Conservation (phyloP, 2,113 vertebrate genomes). For the Cygnus atratus region DNA sequence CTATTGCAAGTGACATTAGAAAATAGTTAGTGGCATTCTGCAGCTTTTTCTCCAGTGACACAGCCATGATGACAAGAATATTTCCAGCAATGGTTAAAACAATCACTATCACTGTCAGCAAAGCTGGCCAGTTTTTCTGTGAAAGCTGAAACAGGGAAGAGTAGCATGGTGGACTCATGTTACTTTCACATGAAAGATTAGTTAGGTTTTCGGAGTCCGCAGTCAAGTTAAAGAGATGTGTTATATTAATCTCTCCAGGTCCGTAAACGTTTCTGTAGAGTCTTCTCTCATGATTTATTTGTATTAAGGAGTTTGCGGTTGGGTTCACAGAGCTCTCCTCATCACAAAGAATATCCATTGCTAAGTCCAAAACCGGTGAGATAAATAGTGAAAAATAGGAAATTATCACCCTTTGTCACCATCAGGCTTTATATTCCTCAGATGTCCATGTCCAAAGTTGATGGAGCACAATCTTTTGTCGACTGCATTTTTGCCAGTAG, state of each 20-base stretch:
- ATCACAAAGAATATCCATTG: constrained; percentile 79
- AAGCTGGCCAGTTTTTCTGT: constrained; percentile 91
- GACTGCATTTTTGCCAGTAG: neutral
- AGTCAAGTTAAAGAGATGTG: constrained; percentile 79
- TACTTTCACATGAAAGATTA: constrained; percentile 73
- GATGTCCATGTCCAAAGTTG: constrained; percentile 12
- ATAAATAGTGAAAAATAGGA: constrained; percentile 37
- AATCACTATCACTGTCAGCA: constrained; percentile 86
- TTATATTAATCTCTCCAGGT: constrained; percentile 69
- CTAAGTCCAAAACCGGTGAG: constrained; percentile 33
- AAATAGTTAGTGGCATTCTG: constrained; percentile 98
- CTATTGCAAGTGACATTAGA: constrained; percentile 96
- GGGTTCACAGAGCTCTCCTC: constrained; percentile 71
- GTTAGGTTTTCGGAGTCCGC: constrained; percentile 71
- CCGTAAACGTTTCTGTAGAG: constrained; percentile 59
- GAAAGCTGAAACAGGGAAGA: constrained; percentile 54
- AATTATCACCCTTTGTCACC: constrained; percentile 50
- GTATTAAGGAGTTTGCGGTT: constrained; percentile 70
- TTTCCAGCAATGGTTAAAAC: constrained; percentile 92
- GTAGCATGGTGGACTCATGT: constrained; percentile 62
- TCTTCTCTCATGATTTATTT: constrained; percentile 62
- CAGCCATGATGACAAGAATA: constrained; percentile 96
- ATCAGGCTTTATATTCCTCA: constrained; percentile 42
- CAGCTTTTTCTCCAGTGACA: constrained; percentile 95
- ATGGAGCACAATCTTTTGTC: neutral